Evolutionary conservation across 2,888 invertebrate species (phyloP).

Genomic region (Endomychus coccineus): DNA sequence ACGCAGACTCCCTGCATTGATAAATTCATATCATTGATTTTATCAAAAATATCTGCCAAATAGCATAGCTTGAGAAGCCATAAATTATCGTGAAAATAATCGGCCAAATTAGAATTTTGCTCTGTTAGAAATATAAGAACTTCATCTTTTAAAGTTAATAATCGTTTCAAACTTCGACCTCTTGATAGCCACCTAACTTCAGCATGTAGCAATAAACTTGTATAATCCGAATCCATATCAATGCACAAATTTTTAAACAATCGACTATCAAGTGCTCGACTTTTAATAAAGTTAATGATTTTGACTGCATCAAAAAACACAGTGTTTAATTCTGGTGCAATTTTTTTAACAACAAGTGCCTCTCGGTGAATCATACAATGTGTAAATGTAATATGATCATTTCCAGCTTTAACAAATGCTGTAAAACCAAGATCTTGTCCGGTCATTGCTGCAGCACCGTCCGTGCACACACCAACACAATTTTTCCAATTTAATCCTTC

Average conservation of each 20-base stretch:
- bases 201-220: conserved; percentile 24
- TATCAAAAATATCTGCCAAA: conserved; percentile 11
- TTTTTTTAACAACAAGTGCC: conserved; percentile 23
- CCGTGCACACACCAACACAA: no score
- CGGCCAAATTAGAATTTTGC: conserved; percentile 5
- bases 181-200: conserved; percentile 25
- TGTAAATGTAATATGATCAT: conserved; percentile 18
- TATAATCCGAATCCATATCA: conserved; percentile 21
- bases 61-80: conserved; percentile 11
- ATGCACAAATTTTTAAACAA: conserved; percentile 22
- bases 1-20: conserved; percentile 1
- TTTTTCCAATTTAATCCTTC: no score
- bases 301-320: conserved; percentile 22
- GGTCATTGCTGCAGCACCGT: conserved; percentile 11
- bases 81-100: conserved; percentile 7
- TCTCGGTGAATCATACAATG: conserved; percentile 24
- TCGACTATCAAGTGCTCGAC: conserved; percentile 20
- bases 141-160: conserved; percentile 21
- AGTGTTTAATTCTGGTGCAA: conserved; percentile 21
- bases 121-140: conserved; percentile 22
- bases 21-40: conserved; percentile 8
- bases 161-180: conserved; percentile 21
- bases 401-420: conserved; percentile 11
- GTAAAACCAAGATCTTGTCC: conserved; percentile 13
- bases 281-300: conserved; percentile 24